Evolutionary conservation across 2,888 invertebrate genomes (phyloP), one percentile per base, ranked within the genome.

Genomic region (Listrodromus nycthemerus): DNA sequence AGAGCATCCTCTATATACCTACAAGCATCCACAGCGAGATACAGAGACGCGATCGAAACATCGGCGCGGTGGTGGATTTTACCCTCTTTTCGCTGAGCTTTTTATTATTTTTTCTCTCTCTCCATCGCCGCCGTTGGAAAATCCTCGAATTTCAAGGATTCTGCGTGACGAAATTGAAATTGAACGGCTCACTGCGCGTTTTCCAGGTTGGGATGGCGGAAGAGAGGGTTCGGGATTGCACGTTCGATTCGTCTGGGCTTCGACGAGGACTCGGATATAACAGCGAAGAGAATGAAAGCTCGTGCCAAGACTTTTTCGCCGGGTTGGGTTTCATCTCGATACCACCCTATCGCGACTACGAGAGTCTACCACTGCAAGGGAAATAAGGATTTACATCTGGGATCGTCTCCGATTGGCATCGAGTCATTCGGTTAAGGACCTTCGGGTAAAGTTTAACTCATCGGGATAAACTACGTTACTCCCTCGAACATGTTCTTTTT

Each of bases 151-250:
- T 81, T 50, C 33, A 65, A n/a, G 71, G 76, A 78, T 80, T 69
- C 66, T 74, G 50, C 81, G 76, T 58, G 85, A 82, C 85, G 85
- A 85, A 79, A 87, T 88, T 78, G 84, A 83, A 88, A 88, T 88
- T 84, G 87, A 63, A 84, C 79, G 84, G 85, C 83, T 86, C 85
- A 80, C 84, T 52, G 67, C 66, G 73, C 80, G 77, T 78, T 71
- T 85, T 50, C 48, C 45, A 48, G 74, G 63, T 63, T 33, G 63
- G 30, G 74, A 63, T 19, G 48, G 10, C 48, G 48, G 30, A 13
- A 5, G 16, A n/a, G 58, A 10, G 52, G 52, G n/a, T 71, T 48
- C 63, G 52, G 48, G 73, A 63, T 74, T 63, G 48, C 63, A 63
- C 74, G 63, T 74, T 74, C 74, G 63, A 74, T 63, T 85, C 84